phyloP scores from a whole-genome alignment of 2,797 vertebrate genomes.

The Huso huso region DNA sequence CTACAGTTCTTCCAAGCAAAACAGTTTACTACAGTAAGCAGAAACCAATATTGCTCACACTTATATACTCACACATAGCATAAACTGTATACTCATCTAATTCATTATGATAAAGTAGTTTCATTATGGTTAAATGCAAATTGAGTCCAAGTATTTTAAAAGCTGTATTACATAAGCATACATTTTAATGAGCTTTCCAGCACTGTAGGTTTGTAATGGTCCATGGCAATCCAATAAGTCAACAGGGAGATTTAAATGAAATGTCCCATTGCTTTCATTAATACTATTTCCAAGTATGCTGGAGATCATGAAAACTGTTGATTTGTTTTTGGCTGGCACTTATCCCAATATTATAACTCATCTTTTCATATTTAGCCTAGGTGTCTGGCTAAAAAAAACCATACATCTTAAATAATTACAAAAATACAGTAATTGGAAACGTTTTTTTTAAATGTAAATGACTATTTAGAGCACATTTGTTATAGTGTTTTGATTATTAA shows the following conservation, averaged over 20 bases:
- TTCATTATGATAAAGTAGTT: no score
- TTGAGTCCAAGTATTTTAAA: slow-evolving; percentile 6
- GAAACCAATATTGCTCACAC: no score
- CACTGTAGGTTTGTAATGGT: slow-evolving; percentile 23
- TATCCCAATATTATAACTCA: slow-evolving; percentile 47
- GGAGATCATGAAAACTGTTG: slow-evolving; percentile 53
- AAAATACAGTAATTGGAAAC: no score
- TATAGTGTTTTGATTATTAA: no score
- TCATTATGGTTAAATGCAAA: no score
- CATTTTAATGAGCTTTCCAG: slow-evolving; percentile 15
- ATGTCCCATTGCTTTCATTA: slow-evolving; percentile 50
- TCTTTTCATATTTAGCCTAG: slow-evolving; percentile 34
- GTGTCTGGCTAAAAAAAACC: slow-evolving; percentile 25
- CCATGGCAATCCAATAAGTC: slow-evolving; percentile 39
- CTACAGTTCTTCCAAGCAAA: no score
- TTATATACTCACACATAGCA: no score
- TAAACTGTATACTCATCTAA: no score
- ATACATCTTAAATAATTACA: neutral
- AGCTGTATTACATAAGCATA: neutral
- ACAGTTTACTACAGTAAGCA: no score
- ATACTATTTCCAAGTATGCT: slow-evolving; percentile 34
- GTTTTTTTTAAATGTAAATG: neutral
- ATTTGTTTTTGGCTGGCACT: slow-evolving; percentile 59
- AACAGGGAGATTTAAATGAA: slow-evolving; percentile 35
- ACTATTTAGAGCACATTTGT: no score